phyloP scores from a whole-genome alignment of 2,113 vertebrate genomes.

The Aleadryas rufinucha region DNA sequence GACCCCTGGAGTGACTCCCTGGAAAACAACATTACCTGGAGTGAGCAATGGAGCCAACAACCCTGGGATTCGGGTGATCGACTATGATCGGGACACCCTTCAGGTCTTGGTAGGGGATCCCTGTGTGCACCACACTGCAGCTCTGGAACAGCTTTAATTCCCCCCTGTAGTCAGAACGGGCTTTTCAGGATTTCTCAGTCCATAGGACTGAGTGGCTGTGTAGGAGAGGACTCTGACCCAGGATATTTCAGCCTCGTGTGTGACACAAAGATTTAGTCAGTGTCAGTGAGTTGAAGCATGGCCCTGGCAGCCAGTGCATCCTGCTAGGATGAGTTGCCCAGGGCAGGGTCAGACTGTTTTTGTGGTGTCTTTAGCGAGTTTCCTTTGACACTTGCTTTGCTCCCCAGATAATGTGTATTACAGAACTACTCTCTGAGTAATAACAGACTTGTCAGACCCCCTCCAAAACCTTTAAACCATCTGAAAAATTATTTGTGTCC shows the following conservation, averaged over 20 bases:
- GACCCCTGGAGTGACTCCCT: slow-evolving; percentile 89
- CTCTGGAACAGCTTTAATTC: background rate
- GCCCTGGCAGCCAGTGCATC: too few species aligned
- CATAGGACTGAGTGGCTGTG: background rate
- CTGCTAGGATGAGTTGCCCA: background rate
- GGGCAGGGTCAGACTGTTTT: background rate
- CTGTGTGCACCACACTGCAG: background rate
- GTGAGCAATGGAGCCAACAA: slow-evolving; percentile 92
- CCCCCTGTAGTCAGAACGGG: background rate
- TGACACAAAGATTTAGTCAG: background rate
- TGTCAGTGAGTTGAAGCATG: fast-evolving
- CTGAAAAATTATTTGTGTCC: background rate
- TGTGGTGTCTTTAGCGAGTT: fast-evolving
- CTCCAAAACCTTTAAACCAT: background rate
- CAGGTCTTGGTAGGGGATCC: slow-evolving; percentile 78
- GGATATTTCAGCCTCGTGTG: fast-evolving
- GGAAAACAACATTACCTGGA: slow-evolving; percentile 91
- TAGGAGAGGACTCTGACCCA: background rate
- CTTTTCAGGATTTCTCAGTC: background rate
- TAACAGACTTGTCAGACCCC: background rate
- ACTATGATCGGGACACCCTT: slow-evolving; percentile 84
- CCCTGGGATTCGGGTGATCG: slow-evolving; percentile 86
- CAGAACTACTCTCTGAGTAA: background rate
- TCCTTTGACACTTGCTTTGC: background rate
- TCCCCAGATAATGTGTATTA: background rate